phyloP scores from a whole-genome alignment of 2,113 vertebrate species.

The Drymodes brunneopygia region DNA sequence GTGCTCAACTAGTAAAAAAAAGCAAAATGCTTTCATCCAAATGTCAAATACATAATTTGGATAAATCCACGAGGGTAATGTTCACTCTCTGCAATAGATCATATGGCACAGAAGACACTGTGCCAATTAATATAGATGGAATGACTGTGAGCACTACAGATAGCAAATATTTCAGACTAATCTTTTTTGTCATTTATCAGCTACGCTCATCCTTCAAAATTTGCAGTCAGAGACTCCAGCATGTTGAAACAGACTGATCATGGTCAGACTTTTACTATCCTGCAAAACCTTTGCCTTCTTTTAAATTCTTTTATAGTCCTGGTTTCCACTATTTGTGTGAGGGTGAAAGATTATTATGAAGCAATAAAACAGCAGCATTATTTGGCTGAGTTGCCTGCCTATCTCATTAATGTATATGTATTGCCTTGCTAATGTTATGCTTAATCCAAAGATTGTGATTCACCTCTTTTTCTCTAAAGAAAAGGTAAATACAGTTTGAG shows the following conservation, averaged over 20 bases:
- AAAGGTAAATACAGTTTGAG: not conserved
- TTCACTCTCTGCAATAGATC: slow-evolving; percentile 22
- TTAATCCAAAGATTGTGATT: not conserved
- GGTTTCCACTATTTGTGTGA: not conserved
- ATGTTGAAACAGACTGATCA: not conserved
- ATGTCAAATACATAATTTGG: slow-evolving; percentile 22
- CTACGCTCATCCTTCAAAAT: not conserved
- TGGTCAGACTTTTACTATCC: not conserved
- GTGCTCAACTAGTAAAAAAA: not conserved
- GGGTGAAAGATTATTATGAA: not conserved
- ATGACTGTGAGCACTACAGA: not conserved
- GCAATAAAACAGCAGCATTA: not conserved
- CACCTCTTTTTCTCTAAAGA: not conserved
- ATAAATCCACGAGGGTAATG: not conserved
- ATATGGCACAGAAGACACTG: slow-evolving; percentile 41
- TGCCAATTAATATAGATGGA: slow-evolving; percentile 34
- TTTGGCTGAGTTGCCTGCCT: not conserved
- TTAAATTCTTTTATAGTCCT: not conserved
- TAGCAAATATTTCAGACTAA: slow-evolving; percentile 26
- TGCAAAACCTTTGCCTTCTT: not conserved
- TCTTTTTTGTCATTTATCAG: not conserved
- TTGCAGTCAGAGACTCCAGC: not conserved
- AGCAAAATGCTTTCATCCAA: not conserved
- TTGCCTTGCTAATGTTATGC: not conserved
- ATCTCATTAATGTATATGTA: not conserved